Conservation (phyloP, 2,888 invertebrate species). For the Nemurella pictetii region DNA sequence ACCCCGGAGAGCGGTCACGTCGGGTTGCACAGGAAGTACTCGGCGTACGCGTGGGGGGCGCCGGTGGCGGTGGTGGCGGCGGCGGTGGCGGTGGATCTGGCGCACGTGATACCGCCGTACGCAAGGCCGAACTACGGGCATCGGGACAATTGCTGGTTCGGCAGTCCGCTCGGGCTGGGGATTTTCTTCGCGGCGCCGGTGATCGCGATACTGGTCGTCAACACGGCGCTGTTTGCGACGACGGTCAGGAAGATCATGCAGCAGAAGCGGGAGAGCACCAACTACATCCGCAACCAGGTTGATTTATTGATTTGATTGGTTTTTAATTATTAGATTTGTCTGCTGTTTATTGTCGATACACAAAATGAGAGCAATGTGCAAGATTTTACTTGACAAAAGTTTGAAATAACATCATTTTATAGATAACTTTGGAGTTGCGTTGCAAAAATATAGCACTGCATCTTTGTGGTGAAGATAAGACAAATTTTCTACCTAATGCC, state of each 20-base stretch:
- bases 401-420: too few species aligned
- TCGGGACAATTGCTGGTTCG: slow-evolving; percentile 51
- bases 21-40: slow-evolving; percentile 44
- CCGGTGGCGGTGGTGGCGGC: slow-evolving; percentile 48
- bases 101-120: slow-evolving; percentile 37
- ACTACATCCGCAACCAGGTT: slow-evolving; percentile 38
- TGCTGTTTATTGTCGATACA: too few species aligned
- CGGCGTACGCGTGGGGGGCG: slow-evolving; percentile 51
- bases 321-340: too few species aligned
- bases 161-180: slow-evolving; percentile 48
- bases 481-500: too few species aligned
- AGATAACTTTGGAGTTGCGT: too few species aligned
- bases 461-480: too few species aligned
- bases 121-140: slow-evolving; percentile 26
- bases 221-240: slow-evolving; percentile 50
- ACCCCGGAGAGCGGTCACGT: background rate
- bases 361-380: too few species aligned
- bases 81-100: slow-evolving; percentile 43
- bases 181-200: slow-evolving; percentile 52
- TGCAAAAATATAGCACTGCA: too few species aligned
- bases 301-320: background rate
- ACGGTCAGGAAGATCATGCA: slow-evolving; percentile 48
- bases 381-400: too few species aligned
- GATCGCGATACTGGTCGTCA: slow-evolving; percentile 49
- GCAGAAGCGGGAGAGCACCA: slow-evolving; percentile 38